A percentile compares a stretch with the other conserved stretches of the same genome.
Evolutionary conservation across 2,113 vertebrate species (phyloP).

Genomic region (Micronycteris hirsuta): DNA sequence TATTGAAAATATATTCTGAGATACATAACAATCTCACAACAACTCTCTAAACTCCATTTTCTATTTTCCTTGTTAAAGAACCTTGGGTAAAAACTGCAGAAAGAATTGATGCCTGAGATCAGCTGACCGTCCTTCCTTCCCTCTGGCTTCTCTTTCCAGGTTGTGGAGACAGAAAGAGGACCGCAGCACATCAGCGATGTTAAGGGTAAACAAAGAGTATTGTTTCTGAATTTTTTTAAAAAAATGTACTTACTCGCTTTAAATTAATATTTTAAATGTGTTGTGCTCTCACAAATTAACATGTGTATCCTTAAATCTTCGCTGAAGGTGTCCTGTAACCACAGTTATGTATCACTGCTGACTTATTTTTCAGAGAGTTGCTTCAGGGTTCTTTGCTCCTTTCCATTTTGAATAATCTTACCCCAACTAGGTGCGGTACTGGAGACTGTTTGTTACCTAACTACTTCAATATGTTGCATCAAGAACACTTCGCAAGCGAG

Average conservation of each 20-base stretch:
- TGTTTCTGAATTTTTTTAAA: not conserved
- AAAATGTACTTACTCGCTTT: not conserved
- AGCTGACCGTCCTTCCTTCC: not conserved
- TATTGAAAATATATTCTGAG: conserved; percentile 2
- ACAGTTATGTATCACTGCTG: not conserved
- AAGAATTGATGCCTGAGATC: not conserved
- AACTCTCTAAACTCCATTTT: not conserved
- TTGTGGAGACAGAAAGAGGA: not conserved
- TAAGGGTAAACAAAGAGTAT: not conserved
- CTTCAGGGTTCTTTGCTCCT: not conserved
- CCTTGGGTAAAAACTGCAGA: not conserved
- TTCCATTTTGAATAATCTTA: not conserved
- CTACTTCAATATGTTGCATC: not conserved
- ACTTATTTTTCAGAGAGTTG: not conserved
- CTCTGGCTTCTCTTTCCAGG: not conserved
- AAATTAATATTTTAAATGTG: not conserved
- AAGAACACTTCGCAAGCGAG: not conserved
- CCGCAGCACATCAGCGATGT: not conserved
- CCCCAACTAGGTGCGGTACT: not conserved
- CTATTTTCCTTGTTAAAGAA: not conserved
- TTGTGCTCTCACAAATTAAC: not conserved
- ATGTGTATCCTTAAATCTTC: not conserved
- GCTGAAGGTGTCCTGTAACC: not conserved
- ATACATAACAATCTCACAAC: not conserved
- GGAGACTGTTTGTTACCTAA: not conserved